Evolutionary conservation across 2,797 vertebrate species (phyloP).

Genomic region (Uromys caudimaculatus): DNA sequence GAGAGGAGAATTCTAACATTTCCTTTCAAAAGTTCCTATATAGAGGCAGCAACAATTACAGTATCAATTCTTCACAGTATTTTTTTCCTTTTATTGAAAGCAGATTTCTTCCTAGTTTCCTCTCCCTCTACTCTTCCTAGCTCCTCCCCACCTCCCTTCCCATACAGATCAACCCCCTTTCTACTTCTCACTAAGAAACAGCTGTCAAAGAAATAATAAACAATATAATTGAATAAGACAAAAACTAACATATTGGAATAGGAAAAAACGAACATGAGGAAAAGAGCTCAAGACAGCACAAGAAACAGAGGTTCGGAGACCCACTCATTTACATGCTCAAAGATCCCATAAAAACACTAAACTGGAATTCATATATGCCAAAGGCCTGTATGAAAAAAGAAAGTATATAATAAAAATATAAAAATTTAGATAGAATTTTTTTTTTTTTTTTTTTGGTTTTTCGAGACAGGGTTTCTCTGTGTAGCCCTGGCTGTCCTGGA

Average conservation of each 20-base stretch:
- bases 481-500: too few species aligned
- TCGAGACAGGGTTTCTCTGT: too few species aligned
- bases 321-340: not conserved
- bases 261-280: not conserved
- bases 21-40: not conserved
- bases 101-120: not conserved
- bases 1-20: not conserved
- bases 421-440: constrained; percentile 13
- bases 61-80: not conserved
- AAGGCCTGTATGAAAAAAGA: not conserved
- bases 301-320: not conserved
- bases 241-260: not conserved
- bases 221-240: not conserved
- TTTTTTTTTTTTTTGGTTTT: too few species aligned
- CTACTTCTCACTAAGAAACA: not conserved
- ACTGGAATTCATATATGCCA: not conserved
- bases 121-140: not conserved
- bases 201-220: not conserved
- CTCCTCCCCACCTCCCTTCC: not conserved
- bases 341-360: not conserved
- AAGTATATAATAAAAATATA: not conserved
- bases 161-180: not conserved
- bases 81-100: not conserved
- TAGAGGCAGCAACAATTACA: not conserved
- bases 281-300: not conserved